Conservation (phyloP, 2,888 invertebrate species). For the Cerceris ruficornis region DNA sequence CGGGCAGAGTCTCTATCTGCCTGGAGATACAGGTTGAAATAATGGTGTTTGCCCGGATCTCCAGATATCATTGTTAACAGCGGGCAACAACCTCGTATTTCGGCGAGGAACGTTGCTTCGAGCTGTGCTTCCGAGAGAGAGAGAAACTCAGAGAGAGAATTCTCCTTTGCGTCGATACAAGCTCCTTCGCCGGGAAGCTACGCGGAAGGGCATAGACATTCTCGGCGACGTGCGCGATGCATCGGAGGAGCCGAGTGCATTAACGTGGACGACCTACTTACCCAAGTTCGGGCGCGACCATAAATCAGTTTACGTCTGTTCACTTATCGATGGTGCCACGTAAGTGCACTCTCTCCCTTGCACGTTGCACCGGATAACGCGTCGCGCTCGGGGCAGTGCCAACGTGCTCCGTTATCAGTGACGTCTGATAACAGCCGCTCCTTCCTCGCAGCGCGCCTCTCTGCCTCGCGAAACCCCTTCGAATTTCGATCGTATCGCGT, state of each 20-base stretch:
- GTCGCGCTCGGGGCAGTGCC: slow-evolving; percentile 34
- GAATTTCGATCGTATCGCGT: slow-evolving; percentile 16
- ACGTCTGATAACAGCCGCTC: slow-evolving; percentile 47
- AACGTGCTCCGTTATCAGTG: slow-evolving; percentile 50
- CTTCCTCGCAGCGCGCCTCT: slow-evolving; percentile 40
- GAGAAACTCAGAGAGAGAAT: slow-evolving; percentile 4
- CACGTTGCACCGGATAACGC: slow-evolving; percentile 28
- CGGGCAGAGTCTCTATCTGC: slow-evolving; percentile 45
- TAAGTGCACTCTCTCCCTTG: slow-evolving; percentile 43
- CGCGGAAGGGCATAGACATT: slow-evolving; percentile 51
- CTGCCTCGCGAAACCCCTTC: slow-evolving; percentile 59
- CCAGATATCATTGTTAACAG: slow-evolving; percentile 67
- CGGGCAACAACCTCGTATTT: slow-evolving; percentile 69
- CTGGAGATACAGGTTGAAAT: slow-evolving; percentile 64
- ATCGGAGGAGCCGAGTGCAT: slow-evolving; percentile 57
- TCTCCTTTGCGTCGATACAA: not conserved
- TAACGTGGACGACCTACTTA: slow-evolving; percentile 65
- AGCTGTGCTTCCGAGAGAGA: not conserved
- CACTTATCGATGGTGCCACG: slow-evolving; percentile 64
- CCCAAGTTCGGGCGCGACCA: slow-evolving; percentile 49
- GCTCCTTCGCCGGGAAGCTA: slow-evolving; percentile 30
- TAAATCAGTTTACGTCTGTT: slow-evolving; percentile 66
- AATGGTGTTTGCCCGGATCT: slow-evolving; percentile 67
- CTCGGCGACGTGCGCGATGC: slow-evolving; percentile 37
- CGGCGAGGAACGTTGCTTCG: slow-evolving; percentile 25